Evolutionary conservation across 2,888 invertebrate species (phyloP).

Genomic region (Caenorhabditis sp.): DNA sequence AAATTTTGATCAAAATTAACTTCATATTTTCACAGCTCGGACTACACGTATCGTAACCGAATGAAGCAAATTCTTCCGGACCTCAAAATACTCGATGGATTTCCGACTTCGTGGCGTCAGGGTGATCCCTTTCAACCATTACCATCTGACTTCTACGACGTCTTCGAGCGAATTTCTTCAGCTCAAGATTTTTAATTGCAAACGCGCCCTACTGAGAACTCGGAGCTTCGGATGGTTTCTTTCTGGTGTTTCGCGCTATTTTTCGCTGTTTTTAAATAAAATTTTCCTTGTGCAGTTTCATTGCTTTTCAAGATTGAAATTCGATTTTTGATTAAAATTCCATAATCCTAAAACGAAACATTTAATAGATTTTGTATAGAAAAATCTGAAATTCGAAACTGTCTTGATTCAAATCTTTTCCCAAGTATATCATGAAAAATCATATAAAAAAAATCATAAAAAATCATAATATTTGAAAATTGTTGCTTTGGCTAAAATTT

Average conservation of each 20-base stretch:
- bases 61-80: slow-evolving; percentile 63
- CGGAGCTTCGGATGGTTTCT: neutral
- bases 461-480: too few species aligned
- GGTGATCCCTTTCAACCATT: slow-evolving; percentile 69
- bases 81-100: slow-evolving; percentile 65
- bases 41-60: slow-evolving; percentile 66
- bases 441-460: too few species aligned
- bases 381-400: too few species aligned
- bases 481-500: too few species aligned
- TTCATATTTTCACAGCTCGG: too few species aligned
- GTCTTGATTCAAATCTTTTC: neutral
- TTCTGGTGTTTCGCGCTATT: neutral
- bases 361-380: too few species aligned
- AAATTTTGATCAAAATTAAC: neutral
- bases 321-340: too few species aligned
- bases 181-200: slow-evolving; percentile 5
- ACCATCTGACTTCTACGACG: slow-evolving; percentile 49
- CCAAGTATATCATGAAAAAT: too few species aligned
- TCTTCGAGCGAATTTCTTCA: slow-evolving; percentile 26
- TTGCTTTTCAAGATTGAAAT: too few species aligned
- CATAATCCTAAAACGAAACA: too few species aligned
- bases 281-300: too few species aligned
- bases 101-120: slow-evolving; percentile 61
- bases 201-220: slow-evolving; percentile 35
- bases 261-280: neutral